Evolutionary conservation across 2,113 vertebrate species (phyloP).

Genomic region (Perca flavescens): DNA sequence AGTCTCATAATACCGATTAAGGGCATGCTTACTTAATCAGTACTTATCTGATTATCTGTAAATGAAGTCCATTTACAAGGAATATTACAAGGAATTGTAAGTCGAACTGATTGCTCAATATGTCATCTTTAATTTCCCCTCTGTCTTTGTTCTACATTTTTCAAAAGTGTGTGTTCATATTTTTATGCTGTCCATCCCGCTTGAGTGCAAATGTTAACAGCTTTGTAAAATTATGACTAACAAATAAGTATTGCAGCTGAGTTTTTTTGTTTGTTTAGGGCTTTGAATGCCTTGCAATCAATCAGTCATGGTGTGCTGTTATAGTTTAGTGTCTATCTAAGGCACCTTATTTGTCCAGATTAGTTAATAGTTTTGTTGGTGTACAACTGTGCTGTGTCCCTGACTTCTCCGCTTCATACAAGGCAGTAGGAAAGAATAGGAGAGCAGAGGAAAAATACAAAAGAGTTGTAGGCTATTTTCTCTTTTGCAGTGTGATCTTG

Average conservation of each 20-base stretch:
- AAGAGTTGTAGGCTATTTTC: background rate
- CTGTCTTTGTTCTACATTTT: background rate
- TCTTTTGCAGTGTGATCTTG: background rate
- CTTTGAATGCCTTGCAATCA: background rate
- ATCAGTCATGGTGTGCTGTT: conserved; percentile 16
- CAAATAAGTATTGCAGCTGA: conserved; percentile 8
- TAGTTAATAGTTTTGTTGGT: background rate
- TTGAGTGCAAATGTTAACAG: background rate
- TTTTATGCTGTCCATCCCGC: background rate
- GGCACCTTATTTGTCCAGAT: conserved; percentile 30
- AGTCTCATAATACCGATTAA: background rate
- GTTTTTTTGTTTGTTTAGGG: conserved; percentile 34
- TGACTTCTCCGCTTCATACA: background rate
- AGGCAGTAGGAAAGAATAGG: background rate
- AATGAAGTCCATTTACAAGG: background rate
- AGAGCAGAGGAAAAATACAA: background rate
- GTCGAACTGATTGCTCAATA: background rate
- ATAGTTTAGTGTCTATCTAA: background rate
- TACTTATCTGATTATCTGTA: background rate
- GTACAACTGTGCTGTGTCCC: background rate
- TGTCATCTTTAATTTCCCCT: background rate
- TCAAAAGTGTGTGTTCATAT: background rate
- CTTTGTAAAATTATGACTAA: conserved; percentile 21
- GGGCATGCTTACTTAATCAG: background rate
- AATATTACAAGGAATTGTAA: background rate